Evolutionary conservation across 2,113 vertebrate species (phyloP).

Genomic region (Probosciger aterrimus): DNA sequence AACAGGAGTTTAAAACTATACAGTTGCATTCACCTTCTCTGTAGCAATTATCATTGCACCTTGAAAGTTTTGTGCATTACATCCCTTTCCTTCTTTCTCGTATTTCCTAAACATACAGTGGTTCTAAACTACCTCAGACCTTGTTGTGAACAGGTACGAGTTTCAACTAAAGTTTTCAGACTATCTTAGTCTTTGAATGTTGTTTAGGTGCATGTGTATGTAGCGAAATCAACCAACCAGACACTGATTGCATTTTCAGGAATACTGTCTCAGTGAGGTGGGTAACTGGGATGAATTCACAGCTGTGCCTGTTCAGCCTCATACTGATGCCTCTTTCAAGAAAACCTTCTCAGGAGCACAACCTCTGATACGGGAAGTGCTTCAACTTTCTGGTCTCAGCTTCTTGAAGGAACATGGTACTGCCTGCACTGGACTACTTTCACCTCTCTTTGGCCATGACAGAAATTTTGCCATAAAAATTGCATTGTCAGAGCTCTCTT

Average conservation of each 20-base stretch:
- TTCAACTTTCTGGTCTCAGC: background rate
- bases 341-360: background rate
- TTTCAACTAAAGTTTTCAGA: background rate
- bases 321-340: background rate
- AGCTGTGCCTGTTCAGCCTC: background rate
- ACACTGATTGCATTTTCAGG: background rate
- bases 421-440: background rate
- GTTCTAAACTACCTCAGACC: constrained; percentile 51
- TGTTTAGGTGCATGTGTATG: background rate
- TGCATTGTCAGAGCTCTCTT: background rate
- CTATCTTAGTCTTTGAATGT: background rate
- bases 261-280: background rate
- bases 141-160: background rate
- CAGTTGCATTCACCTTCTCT: background rate
- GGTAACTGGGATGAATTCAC: background rate
- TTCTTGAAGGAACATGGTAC: background rate
- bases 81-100: background rate
- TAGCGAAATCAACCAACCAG: background rate
- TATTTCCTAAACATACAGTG: background rate
- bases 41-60: background rate
- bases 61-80: background rate
- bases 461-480: background rate
- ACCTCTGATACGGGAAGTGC: background rate
- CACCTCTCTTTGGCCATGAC: background rate
- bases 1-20: background rate